phyloP scores from a whole-genome alignment of 2,113 vertebrate species.

The Myotis lucifugus region DNA sequence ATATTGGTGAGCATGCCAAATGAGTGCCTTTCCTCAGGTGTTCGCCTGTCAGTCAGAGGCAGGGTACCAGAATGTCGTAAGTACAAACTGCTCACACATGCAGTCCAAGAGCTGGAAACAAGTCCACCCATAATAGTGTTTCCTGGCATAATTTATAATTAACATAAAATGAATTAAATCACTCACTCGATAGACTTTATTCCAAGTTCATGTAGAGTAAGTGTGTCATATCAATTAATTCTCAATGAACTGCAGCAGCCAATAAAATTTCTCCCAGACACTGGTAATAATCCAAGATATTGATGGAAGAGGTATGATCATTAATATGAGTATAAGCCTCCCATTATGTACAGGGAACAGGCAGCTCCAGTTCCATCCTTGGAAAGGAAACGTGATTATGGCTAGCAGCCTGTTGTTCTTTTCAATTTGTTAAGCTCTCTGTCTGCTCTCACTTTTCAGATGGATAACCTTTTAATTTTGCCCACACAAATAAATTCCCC shows the following conservation, averaged over 20 bases:
- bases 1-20: constrained; percentile 72
- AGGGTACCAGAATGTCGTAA: constrained; percentile 62
- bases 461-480: constrained; percentile 62
- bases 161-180: constrained; percentile 80
- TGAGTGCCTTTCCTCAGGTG: constrained; percentile 80
- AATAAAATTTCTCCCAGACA: constrained; percentile 78
- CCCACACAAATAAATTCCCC: background rate
- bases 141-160: constrained; percentile 82
- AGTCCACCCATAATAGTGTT: constrained; percentile 75
- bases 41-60: constrained; percentile 81
- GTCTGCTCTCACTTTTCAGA: constrained; percentile 35
- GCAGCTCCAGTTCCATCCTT: constrained; percentile 41
- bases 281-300: constrained; percentile 78
- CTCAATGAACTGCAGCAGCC: constrained; percentile 80
- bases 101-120: constrained; percentile 72
- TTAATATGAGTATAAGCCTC: constrained; percentile 71
- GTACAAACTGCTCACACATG: constrained; percentile 72
- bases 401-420: constrained; percentile 32
- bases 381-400: constrained; percentile 47
- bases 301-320: constrained; percentile 70
- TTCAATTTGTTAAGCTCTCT: constrained; percentile 58
- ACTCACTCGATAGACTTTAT: constrained; percentile 78
- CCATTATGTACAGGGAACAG: background rate
- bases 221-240: constrained; percentile 81
- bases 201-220: constrained; percentile 77